These are phyloP conservation scores for Petrocephalus sullivani DNA, from an alignment of 2,797 vertebrate species.

Conservation along the genomic window DNA sequence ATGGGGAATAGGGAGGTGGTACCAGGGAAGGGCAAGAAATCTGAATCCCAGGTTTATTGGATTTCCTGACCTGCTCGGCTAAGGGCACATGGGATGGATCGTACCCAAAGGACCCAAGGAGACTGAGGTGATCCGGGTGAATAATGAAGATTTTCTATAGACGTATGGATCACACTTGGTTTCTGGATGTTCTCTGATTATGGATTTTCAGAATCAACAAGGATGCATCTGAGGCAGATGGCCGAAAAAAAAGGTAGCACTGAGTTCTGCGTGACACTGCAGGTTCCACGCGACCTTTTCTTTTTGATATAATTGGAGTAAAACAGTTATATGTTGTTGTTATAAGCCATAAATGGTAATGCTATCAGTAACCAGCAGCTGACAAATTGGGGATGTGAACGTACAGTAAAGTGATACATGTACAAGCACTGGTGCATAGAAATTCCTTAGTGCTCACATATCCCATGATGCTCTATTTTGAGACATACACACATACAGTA, in stretches of 20 bases:
- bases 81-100: slow-evolving; percentile 68
- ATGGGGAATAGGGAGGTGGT: slow-evolving; percentile 32
- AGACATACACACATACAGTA: neutral
- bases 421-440: neutral
- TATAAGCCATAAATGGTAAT: neutral
- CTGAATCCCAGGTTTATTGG: slow-evolving; percentile 66
- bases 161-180: slow-evolving; percentile 68
- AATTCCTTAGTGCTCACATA: neutral
- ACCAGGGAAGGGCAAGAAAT: slow-evolving; percentile 43
- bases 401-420: neutral
- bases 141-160: slow-evolving; percentile 67
- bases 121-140: slow-evolving; percentile 59
- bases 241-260: slow-evolving; percentile 38
- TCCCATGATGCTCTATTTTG: neutral
- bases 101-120: slow-evolving; percentile 59
- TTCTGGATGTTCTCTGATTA: slow-evolving; percentile 57
- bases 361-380: neutral
- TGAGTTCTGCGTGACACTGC: neutral
- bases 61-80: slow-evolving; percentile 64
- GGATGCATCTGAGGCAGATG: slow-evolving; percentile 53
- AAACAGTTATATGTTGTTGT: neutral
- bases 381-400: neutral
- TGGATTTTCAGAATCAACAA: slow-evolving; percentile 51
- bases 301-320: neutral
- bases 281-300: neutral